Conservation (phyloP, 2,797 vertebrate species). For the Apogon hyalosoma region DNA sequence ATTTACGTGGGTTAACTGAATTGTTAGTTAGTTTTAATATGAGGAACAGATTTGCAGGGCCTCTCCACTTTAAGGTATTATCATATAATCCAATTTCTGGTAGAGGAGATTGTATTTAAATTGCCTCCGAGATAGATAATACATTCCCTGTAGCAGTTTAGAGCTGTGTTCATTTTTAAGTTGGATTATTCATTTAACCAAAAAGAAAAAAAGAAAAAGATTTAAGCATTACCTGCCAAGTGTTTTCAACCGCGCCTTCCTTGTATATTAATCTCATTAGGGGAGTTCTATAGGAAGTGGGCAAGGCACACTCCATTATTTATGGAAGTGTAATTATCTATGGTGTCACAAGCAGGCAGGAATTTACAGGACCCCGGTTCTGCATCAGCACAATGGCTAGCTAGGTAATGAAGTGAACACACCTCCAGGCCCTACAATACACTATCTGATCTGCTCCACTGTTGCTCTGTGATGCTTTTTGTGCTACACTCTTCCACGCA, state of each 20-base stretch:
- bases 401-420: constrained; percentile 78
- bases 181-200: constrained; percentile 43
- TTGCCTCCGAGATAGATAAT: constrained; percentile 32
- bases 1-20: constrained; percentile 27
- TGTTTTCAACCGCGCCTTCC: constrained; percentile 53
- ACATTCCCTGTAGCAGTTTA: constrained; percentile 22
- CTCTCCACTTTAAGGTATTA: constrained; percentile 21
- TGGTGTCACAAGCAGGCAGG: constrained; percentile 80
- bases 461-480: constrained; percentile 42
- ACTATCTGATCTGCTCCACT: constrained; percentile 61
- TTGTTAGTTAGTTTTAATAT: constrained; percentile 21
- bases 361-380: constrained; percentile 81
- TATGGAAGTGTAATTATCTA: constrained; percentile 83
- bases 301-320: constrained; percentile 81
- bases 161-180: constrained; percentile 31
- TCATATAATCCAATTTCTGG: constrained; percentile 36
- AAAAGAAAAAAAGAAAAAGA: constrained; percentile 25
- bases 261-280: constrained; percentile 81
- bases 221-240: constrained; percentile 62
- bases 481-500: constrained; percentile 6
- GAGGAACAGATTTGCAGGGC: not conserved
- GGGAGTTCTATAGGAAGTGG: constrained; percentile 74
- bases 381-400: constrained; percentile 81
- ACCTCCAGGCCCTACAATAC: constrained; percentile 71
- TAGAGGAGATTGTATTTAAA: constrained; percentile 36